Evolutionary conservation across 2,888 invertebrate species (phyloP).

Genomic region (Lycocerus yunnanus): DNA sequence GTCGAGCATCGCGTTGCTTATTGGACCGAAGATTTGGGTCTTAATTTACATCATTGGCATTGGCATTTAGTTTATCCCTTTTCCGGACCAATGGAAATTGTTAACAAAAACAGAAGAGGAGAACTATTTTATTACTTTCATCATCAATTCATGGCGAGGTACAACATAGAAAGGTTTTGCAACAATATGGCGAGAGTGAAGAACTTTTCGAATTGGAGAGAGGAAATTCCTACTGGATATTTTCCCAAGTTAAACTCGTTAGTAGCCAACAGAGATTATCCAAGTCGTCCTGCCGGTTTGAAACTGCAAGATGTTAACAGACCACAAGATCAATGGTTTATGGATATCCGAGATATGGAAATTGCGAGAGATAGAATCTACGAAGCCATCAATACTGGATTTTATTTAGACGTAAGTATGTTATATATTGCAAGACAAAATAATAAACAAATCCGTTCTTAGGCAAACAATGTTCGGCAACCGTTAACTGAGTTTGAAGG

Average conservation of each 20-base stretch:
- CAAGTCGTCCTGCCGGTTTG: conserved; percentile 65
- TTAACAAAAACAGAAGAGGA: conserved; percentile 76
- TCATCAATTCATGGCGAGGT: conserved; percentile 67
- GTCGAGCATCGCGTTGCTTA: conserved; percentile 81
- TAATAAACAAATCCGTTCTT: conserved; percentile 11
- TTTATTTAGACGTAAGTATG: conserved; percentile 60
- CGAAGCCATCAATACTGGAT: conserved; percentile 69
- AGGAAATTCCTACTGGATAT: conserved; percentile 74
- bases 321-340: conserved; percentile 66
- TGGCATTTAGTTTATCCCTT: conserved; percentile 90
- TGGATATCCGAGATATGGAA: conserved; percentile 70
- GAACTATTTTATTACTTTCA: conserved; percentile 85
- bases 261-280: conserved; percentile 74
- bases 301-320: conserved; percentile 65
- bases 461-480: conserved; percentile 64
- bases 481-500: conserved; percentile 67
- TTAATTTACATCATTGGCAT: conserved; percentile 90
- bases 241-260: conserved; percentile 80
- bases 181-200: conserved; percentile 67
- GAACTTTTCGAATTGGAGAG: conserved; percentile 66
- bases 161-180: conserved; percentile 74
- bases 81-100: conserved; percentile 65
- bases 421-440: background rate
- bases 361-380: conserved; percentile 73
- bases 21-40: conserved; percentile 83